Conservation (phyloP, 1,140 invertebrate species). For the Uloborus diversus region DNA sequence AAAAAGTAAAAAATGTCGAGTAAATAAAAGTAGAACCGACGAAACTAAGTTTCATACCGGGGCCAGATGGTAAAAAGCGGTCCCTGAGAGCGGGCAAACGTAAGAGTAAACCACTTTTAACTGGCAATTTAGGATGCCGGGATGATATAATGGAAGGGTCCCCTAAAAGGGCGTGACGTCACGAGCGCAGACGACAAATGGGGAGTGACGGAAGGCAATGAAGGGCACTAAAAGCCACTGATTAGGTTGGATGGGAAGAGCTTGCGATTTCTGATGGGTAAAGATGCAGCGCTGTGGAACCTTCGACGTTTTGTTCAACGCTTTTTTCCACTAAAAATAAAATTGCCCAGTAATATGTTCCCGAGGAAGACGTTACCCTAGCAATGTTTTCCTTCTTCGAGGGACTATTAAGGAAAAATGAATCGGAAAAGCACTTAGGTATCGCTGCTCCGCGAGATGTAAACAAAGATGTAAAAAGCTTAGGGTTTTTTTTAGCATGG, state of each 20-base stretch:
- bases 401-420: background rate
- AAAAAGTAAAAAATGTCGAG: background rate
- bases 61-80: constrained; percentile 4
- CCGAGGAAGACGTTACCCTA: no score
- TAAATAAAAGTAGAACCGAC: background rate
- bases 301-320: no score
- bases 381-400: background rate
- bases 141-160: constrained; percentile 51
- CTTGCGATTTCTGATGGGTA: background rate
- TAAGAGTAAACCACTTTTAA: constrained; percentile 51
- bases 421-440: background rate
- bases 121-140: constrained; percentile 53
- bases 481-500: no score
- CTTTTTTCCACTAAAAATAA: no score
- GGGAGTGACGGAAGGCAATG: constrained; percentile 42
- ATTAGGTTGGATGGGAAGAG: constrained; percentile 42
- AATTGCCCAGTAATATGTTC: no score
- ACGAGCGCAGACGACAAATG: constrained; percentile 33
- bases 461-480: no score
- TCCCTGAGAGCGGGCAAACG: background rate
- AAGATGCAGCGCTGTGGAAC: background rate
- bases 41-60: constrained; percentile 6
- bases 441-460: no score
- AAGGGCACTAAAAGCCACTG: constrained; percentile 53
- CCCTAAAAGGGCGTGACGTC: constrained; percentile 49